Conservation (phyloP, 2,113 vertebrate species). For the Onychorhynchus coronatus region DNA sequence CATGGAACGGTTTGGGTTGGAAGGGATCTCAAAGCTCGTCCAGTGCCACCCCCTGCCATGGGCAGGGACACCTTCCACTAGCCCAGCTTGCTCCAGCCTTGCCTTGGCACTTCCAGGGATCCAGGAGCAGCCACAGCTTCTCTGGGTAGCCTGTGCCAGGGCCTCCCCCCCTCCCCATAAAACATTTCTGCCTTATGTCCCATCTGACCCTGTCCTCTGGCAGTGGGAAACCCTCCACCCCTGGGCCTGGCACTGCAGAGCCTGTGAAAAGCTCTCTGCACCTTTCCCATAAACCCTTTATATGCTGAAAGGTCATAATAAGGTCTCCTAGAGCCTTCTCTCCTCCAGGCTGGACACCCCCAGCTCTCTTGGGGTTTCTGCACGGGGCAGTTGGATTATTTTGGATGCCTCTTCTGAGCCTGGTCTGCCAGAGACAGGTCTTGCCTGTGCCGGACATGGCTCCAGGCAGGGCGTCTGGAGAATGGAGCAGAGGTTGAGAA, state of each 20-base stretch:
- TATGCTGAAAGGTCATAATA: background rate
- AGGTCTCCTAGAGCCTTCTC: background rate
- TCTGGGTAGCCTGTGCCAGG: background rate
- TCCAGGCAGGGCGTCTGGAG: background rate
- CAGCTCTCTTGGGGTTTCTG: fast-evolving
- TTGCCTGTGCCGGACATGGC: fast-evolving
- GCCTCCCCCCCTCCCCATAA: background rate
- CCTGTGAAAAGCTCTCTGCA: background rate
- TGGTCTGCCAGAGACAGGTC: background rate
- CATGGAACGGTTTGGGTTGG: background rate
- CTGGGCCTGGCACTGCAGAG: background rate
- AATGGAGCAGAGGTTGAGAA: background rate
- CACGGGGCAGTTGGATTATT: background rate
- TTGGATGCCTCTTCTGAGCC: background rate
- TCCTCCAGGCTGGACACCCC: background rate
- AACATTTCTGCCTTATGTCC: background rate
- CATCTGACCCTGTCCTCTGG: background rate
- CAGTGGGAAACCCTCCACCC: background rate
- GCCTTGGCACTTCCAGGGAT: background rate
- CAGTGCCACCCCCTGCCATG: background rate
- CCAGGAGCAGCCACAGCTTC: background rate
- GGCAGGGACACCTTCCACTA: background rate
- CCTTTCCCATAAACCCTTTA: background rate
- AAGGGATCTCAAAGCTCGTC: background rate
- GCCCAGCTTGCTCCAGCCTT: background rate